Base-by-base conservation (phyloP, 2,113 vertebrate species). In the Poeciliopsis prolifica region DNA sequence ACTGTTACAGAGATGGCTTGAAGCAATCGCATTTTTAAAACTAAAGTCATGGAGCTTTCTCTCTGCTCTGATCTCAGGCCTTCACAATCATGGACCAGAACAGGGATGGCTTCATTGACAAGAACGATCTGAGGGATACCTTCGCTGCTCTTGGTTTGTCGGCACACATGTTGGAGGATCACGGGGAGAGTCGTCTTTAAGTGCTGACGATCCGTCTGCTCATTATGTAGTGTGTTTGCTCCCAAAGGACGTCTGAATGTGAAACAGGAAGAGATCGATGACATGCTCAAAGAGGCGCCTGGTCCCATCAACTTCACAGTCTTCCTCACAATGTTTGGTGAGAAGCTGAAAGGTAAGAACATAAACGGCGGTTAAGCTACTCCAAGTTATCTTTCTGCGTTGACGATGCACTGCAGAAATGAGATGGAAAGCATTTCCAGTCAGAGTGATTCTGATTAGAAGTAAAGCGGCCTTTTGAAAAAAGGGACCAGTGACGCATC, bases 11-110 rank as follows among this genome's bases (percentile, higher is more conserved):
- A 40, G 67, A 68, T 17, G 24, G 51, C 37, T 35, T 15, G 8
- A 12, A 61, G 60, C 31, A 33, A 24, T 31, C 30, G 1, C 30
- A 40, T 58, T 37, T 33, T 12, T 1, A 8, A 33, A 33, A 35
- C 19, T 22, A 71, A 35, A 51, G 37, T 33, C 0, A 14, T 65
- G 33, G 64, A 5, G 15, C 13, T 62, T 22, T 65, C 17, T 33
- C 64, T 76, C 37, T 72, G 33, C 58, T 24, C 26, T 77, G 42
- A 60, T 62, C 28, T 61, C 83, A 98, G 97, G 97, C 97, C 0
- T 99, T 99, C 90, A 98, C 97, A 61, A 98, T 98, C 90, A 98
- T 99, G 97, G 97, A 98, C 88, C 97, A 98, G 95, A 98, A 99
- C 94, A 94, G 97, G 72, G 97, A 98, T 0, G 97, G 97, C 31